Conservation (phyloP, 2,888 invertebrate species). For the Hirtodrosophila confusa region DNA sequence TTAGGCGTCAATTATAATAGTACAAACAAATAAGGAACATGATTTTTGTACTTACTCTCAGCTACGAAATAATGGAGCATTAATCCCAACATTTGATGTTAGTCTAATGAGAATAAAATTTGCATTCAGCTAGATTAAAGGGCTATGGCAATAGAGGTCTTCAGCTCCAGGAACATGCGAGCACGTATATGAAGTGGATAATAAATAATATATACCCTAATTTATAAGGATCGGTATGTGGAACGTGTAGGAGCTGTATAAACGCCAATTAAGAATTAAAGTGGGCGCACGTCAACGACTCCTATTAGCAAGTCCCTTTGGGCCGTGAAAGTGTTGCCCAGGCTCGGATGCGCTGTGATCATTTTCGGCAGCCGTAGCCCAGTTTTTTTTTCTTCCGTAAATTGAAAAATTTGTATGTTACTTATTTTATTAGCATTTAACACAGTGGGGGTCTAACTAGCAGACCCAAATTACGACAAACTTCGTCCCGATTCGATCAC, state of each 20-base stretch:
- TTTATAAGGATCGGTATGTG: background rate
- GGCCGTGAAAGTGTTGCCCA: slow-evolving; percentile 82
- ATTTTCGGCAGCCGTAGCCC: slow-evolving; percentile 50
- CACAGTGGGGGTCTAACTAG: slow-evolving; percentile 45
- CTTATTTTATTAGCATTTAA: slow-evolving; percentile 81
- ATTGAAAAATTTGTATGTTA: slow-evolving; percentile 76
- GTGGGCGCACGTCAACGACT: slow-evolving; percentile 72
- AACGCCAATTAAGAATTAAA: slow-evolving; percentile 49
- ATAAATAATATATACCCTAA: background rate
- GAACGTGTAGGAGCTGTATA: slow-evolving; percentile 64
- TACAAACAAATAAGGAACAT: too few relatives aligned
- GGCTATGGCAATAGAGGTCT: too few relatives aligned
- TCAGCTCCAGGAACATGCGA: too few relatives aligned
- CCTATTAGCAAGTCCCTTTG: slow-evolving; percentile 81
- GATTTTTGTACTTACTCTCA: too few relatives aligned
- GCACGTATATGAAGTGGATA: background rate
- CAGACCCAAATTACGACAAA: slow-evolving; percentile 17
- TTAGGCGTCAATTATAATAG: too few relatives aligned
- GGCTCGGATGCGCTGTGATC: slow-evolving; percentile 10
- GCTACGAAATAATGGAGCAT: too few relatives aligned
- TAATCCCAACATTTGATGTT: too few relatives aligned
- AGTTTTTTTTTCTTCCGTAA: slow-evolving; percentile 52
- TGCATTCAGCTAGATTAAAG: too few relatives aligned
- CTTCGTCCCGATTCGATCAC: slow-evolving; percentile 1
- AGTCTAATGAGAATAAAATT: too few relatives aligned